Conservation (phyloP, 1,140 invertebrate species). For the Drosophila truncata region DNA sequence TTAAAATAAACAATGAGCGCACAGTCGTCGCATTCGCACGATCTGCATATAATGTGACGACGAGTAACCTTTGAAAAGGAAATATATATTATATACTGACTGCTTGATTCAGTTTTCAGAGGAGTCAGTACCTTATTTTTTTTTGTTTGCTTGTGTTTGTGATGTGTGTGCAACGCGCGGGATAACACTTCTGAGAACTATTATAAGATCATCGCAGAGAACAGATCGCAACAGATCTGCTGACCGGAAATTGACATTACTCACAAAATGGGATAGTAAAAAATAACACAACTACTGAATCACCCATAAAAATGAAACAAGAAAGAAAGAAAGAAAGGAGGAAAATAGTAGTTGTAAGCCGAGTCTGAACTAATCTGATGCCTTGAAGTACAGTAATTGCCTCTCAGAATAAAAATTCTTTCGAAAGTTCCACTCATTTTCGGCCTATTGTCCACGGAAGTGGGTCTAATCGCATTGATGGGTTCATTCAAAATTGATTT, state of each 20-base stretch:
- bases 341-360: not conserved
- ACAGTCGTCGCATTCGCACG: constrained; percentile 20
- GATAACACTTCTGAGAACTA: constrained; percentile 8
- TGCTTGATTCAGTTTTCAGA: constrained; percentile 8
- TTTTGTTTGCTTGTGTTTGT: not conserved
- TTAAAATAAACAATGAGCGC: constrained; percentile 36
- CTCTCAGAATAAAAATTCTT: constrained; percentile 20
- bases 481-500: constrained; percentile 42
- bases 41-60: constrained; percentile 8
- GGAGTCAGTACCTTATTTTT: not conserved
- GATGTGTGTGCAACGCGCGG: not conserved
- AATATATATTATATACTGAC: constrained; percentile 4
- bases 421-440: constrained; percentile 39
- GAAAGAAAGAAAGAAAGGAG: not conserved
- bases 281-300: constrained; percentile 15
- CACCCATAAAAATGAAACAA: not conserved
- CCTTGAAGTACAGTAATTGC: constrained; percentile 33
- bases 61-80: constrained; percentile 29
- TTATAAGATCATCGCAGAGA: not conserved
- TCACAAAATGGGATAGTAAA: constrained; percentile 16
- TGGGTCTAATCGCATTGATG: constrained; percentile 41
- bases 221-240: constrained; percentile 1
- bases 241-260: constrained; percentile 20
- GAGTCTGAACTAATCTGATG: constrained; percentile 11
- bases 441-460: constrained; percentile 15